These are phyloP conservation scores for Cotesia glomerata DNA, from an alignment of 1,140 invertebrate species.

Conservation along the genomic window DNA sequence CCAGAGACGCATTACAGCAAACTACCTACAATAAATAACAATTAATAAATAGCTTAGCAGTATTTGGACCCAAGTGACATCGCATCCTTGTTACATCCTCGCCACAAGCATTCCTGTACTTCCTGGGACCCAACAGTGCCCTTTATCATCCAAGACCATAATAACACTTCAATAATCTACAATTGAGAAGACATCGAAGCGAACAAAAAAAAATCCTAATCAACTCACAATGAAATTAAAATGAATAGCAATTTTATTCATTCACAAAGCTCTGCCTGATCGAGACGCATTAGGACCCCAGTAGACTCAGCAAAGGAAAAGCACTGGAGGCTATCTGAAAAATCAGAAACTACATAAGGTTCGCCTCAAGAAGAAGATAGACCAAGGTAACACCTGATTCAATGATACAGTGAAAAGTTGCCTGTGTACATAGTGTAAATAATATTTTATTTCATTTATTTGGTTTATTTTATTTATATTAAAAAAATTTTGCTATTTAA, in stretches of 20 bases:
- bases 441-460: too few species aligned
- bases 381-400: too few species aligned
- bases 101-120: not conserved
- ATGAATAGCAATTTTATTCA: too few species aligned
- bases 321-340: not conserved
- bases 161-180: not conserved
- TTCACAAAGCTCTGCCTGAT: too few species aligned
- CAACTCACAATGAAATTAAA: not conserved
- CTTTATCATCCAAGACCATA: not conserved
- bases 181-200: not conserved
- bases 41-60: not conserved
- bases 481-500: too few species aligned
- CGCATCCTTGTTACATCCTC: not conserved
- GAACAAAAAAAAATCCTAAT: not conserved
- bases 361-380: too few species aligned
- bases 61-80: too few species aligned
- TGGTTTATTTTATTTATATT: too few species aligned
- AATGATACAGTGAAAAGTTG: too few species aligned
- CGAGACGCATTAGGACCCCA: not conserved
- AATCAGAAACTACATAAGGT: conserved; percentile 2
- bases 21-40: not conserved
- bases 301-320: not conserved
- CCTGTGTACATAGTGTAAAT: too few species aligned
- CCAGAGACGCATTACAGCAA: conserved; percentile 31
- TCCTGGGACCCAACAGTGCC: not conserved